Base-by-base conservation (phyloP, 23 tunicate genomes). In the Clavelina lepadiformis region DNA sequence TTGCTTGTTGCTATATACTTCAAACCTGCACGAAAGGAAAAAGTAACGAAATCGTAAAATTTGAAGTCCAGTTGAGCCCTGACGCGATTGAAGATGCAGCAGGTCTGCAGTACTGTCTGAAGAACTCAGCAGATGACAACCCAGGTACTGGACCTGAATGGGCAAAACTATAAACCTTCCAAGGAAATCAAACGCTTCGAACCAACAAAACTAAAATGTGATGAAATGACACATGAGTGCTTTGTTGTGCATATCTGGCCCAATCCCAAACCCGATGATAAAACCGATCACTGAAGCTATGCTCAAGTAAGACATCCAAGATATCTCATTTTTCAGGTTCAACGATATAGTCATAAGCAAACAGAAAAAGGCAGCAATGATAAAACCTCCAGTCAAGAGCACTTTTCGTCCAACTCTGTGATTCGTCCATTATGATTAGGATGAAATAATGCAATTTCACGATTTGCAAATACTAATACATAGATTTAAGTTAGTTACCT, bases 231-330 rank as follows among this genome's bases (percentile, higher is more conserved):
- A n/a, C n/a, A n/a, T n/a, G n/a, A n/a, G n/a, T n/a, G n/a, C n/a
- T n/a, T n/a, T n/a, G n/a, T n/a, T n/a, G n/a, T n/a, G n/a, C n/a
- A n/a, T 47, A 86, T 86, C 98, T 51, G 98, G 98, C 18, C 98
- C 98, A 61, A 93, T 73, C 8, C 94, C 98, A 74, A 93, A 93
- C 28, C 98, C 98, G 31, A 85, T 68, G 28, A 93, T 93, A 35
- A 83, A 93, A 1, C 89, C 88, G 32, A 93, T 46, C 13, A 93
- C 92, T 25, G 79, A 64, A 5, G 74, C 98, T 51, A 93, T 79
- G 51, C 88, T 78, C 25, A 85, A 24, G 65, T 69, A 80, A 25
- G 87, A 62, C 67, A 89, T 81, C 82, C 80, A 80, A 11, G 80
- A 31, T 1, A 73, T 31, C 20, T 46, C 44, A 21, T 75, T 55